Base-by-base conservation (phyloP, 2,888 invertebrate species). In the Dasysyrphus tricinctus region DNA sequence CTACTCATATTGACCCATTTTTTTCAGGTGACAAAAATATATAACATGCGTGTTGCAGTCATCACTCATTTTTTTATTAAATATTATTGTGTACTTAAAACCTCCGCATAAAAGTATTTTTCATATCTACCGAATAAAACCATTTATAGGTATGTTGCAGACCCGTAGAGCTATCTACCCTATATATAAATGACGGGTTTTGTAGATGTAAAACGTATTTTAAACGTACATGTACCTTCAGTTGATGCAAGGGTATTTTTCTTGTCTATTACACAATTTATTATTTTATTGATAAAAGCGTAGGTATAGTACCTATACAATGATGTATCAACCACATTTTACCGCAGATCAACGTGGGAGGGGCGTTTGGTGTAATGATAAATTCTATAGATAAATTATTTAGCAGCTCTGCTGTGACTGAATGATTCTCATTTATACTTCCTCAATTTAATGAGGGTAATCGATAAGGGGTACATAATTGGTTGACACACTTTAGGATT, bases 201-300 rank as follows among this genome's bases (percentile, higher is more conserved):
- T 32, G 32, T 47, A 47, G 32, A 29, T n/a, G 32, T 47, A 47
- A 47, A 29, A 16, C 6, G 9, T 14, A 54, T 44, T 14, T 42
- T 11, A 29, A 24, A 24, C 29, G 12, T 19, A 39, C 37, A 32
- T 44, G 7, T 44, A 16, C 19, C 47, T 54, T 37, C 57, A n/a
- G 24, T 3, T 34, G 63, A 37, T 76, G 61, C 82, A 82, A 82
- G 82, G 78, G 69, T 74, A 83, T 83, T 63, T 74, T 63, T 56
- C 74, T 78, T 74, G 82, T 82, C 69, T 61, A 37, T 82, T 77
- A 73, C 73, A 82, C 77, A 82, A 81, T 70, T 77, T 73, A 51
- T 59, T 65, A 54, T 74, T 57, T 74, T 37, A 73, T 80, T 51
- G 49, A 76, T 19, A 79, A 37, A 54, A 44, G 9, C 11, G 42